Conservation (phyloP, 2,113 vertebrate genomes). For the Conger conger region DNA sequence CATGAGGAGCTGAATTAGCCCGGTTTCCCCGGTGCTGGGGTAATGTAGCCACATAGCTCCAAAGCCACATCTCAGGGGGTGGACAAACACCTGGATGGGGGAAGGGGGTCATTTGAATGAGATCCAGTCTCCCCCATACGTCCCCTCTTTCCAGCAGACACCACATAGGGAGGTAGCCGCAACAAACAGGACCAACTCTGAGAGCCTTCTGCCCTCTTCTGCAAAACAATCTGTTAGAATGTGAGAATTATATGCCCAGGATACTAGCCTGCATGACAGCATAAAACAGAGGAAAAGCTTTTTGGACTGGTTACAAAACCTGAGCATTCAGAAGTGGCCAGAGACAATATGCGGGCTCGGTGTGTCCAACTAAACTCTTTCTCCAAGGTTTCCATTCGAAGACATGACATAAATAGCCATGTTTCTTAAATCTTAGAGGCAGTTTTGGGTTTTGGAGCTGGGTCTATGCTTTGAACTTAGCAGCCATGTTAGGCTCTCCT, state of each 20-base stretch:
- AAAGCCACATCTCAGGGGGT: neutral
- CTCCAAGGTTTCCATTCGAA: neutral
- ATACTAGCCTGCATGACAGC: neutral
- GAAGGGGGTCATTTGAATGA: neutral
- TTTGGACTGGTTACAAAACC: neutral
- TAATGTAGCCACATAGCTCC: conserved; percentile 22
- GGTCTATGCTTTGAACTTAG: neutral
- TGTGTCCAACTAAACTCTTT: neutral
- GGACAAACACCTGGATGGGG: neutral
- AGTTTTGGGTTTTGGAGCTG: neutral
- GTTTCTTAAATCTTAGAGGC: neutral
- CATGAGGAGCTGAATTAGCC: conserved; percentile 27
- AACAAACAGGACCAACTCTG: neutral
- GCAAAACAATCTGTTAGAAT: neutral
- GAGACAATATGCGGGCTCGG: neutral
- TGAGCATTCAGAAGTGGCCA: neutral
- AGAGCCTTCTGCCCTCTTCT: neutral
- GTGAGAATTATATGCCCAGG: neutral
- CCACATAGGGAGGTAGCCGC: neutral
- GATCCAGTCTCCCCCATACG: neutral
- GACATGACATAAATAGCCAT: neutral
- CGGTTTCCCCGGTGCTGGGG: conserved; percentile 20
- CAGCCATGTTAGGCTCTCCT: neutral
- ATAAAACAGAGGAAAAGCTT: neutral
- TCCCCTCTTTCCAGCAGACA: neutral